Evolutionary conservation across 2,888 invertebrate genomes (phyloP).

Genomic region (Phyllotreta cruciferae): DNA sequence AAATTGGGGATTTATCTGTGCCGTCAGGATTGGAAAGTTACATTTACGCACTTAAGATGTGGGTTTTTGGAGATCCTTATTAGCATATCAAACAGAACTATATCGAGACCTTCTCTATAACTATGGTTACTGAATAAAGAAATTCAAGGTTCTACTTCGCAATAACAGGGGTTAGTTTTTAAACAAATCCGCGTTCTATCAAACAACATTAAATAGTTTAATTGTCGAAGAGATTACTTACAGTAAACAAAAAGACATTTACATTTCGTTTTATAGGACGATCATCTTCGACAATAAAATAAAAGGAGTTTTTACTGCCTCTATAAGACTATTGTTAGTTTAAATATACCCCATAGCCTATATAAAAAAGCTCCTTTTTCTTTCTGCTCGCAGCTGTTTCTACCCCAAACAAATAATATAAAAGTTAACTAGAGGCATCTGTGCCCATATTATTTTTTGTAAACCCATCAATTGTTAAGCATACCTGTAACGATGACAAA

Average conservation of each 20-base stretch:
- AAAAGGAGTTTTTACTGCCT: slow-evolving; percentile 12
- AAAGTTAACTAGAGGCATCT: slow-evolving; percentile 16
- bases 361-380: slow-evolving; percentile 10
- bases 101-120: background rate
- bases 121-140: too few species aligned
- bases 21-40: slow-evolving; percentile 31
- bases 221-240: slow-evolving; percentile 1
- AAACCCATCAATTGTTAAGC: slow-evolving; percentile 6
- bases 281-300: slow-evolving; percentile 9
- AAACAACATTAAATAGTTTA: background rate
- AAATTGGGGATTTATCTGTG: slow-evolving; percentile 37
- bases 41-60: slow-evolving; percentile 33
- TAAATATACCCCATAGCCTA: slow-evolving; percentile 5
- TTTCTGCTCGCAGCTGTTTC: slow-evolving; percentile 11
- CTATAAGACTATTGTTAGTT: slow-evolving; percentile 7
- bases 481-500: slow-evolving; percentile 16
- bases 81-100: slow-evolving; percentile 1
- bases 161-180: background rate
- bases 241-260: background rate
- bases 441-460: slow-evolving; percentile 8
- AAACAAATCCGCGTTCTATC: background rate
- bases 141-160: background rate
- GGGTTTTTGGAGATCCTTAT: slow-evolving; percentile 2
- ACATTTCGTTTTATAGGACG: background rate
- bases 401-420: background rate